Evolutionary conservation across 2,888 invertebrate species (phyloP), one percentile per base, ranked within the genome.

Genomic region (Griposia aprilina): DNA sequence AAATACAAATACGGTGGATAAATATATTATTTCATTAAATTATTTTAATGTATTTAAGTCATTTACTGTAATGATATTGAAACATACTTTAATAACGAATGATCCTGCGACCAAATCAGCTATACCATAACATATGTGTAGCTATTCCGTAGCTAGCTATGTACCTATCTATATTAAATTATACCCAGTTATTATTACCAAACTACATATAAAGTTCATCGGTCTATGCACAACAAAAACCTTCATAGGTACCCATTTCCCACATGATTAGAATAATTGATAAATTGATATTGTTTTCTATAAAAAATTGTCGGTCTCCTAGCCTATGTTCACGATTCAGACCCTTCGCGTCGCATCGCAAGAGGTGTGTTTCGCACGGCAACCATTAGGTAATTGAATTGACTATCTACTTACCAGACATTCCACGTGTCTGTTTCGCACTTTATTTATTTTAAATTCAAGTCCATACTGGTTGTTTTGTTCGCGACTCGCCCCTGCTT

Each of bases 351-450:
- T 62, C 45, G 57, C 63, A 81, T 57, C 45, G 76, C 57, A 65
- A 78, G 41, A 83, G 88, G 88, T 82, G 87, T 83, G 87, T 88
- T 83, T 50, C 67, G 76, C 80, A 78, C 74, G 75, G 85, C 82
- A 75, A 80, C 71, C 87, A 88, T 88, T 83, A 85, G 63, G 78
- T 86, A 88, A 88, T 88, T 88, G 88, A 82, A 82, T 72, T 65
- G 62, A 75, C 68, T 78, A 62, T 68, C 52, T 69, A 36, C 65
- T 68, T 71, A 75, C 30, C 60, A 62, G 70, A 36, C 68, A 65
- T 72, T n/a, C 11, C 7, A 69, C 52, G n/a, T 63, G 13, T 30
- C 62, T 60, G 23, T 70, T 75, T 68, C 50, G 15, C 26, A 59
- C 20, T 68, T 57, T 74, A 36, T 79, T 72, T 57, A 30, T 30